Evolutionary conservation across 2,113 vertebrate genomes (phyloP), one percentile per base, ranked within the genome.

Genomic region (Paradisaea rubra): DNA sequence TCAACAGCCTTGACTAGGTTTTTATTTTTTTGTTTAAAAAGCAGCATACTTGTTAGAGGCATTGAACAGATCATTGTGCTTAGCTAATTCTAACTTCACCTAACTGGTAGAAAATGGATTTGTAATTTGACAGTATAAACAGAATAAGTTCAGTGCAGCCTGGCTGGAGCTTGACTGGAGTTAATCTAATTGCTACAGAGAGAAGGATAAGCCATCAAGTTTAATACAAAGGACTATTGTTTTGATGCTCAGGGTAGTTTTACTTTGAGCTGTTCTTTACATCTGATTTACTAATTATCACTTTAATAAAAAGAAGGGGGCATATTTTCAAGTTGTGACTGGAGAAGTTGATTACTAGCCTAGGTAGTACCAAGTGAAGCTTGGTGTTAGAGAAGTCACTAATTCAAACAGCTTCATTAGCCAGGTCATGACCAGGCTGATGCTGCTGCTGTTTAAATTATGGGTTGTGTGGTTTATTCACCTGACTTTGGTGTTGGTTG

Each of bases 401-500:
- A 8, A 57, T 82, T 90, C 49, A 56, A 68, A 28, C 27, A 76
- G 42, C 33, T 82, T 68, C 15, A 9, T 78, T 18, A 66, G 35
- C 27, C 30, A 33, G 31, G 27, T 64, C 16, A 2, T 21, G 28
- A 19, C 61, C 0, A 0, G 14, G 41, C 39, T 81, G 44, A n/a
- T 81, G 69, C 35, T 83, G 44, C 59, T 77, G 69, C 60, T 89
- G 4, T 20, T 84, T 11, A 15, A 57, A 45, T 39, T 15, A 0
- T 5, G 6, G 66, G 20, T 57, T 44, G 7, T 66, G 80, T 2
- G 1, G 6, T 70, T 68, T 37, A 31, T 47, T 49, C 13, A 17
- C 21, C 12, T 63, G 9, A 2, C 19, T 53, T 53, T 33, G 35
- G 6, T 47, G 25, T 3, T 57, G 4, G 0, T 4, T 31, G 61